These are phyloP conservation scores for Thymelicus acteon DNA, from an alignment of 2,888 invertebrate species.

Conservation along the genomic window DNA sequence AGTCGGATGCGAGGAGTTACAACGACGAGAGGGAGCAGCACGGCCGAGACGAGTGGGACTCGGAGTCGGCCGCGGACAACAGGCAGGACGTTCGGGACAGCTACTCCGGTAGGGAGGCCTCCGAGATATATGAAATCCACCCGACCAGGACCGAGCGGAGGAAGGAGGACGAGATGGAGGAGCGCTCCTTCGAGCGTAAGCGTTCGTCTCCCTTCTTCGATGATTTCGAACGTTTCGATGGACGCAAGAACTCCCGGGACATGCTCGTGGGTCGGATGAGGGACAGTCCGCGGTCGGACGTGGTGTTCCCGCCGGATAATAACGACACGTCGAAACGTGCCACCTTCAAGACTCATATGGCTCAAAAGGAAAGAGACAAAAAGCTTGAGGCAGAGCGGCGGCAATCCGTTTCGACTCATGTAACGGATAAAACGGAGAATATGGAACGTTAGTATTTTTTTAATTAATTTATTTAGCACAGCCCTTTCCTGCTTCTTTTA, in stretches of 20 bases:
- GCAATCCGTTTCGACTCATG: conserved; percentile 90
- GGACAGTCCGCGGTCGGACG: conserved; percentile 77
- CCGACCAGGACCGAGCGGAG: conserved; percentile 67
- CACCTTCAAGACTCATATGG: conserved; percentile 90
- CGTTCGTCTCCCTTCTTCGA: conserved; percentile 71
- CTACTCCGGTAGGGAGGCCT: conserved; percentile 74
- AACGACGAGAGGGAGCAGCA: conserved; percentile 65
- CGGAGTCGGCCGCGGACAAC: conserved; percentile 72
- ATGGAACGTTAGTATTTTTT: conserved; percentile 72
- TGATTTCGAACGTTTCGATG: conserved; percentile 77
- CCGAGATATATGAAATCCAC: conserved; percentile 78
- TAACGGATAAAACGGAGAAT: conserved; percentile 87
- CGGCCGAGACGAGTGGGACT: conserved; percentile 79
- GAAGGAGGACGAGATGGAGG: conserved; percentile 69
- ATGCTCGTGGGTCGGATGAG: conserved; percentile 78
- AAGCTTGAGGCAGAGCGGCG: conserved; percentile 89
- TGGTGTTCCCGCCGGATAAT: conserved; percentile 63
- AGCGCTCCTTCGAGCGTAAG: conserved; percentile 64
- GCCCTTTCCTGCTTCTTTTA: too few species aligned
- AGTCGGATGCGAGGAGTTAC: conserved; percentile 68
- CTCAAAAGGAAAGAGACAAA: conserved; percentile 86
- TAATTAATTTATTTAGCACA: background rate
- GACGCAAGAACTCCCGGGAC: conserved; percentile 79
- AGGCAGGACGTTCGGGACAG: conserved; percentile 67
- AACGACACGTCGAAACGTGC: conserved; percentile 77